phyloP scores from a whole-genome alignment of 2,888 invertebrate species.

The Cerceris ruficornis region DNA sequence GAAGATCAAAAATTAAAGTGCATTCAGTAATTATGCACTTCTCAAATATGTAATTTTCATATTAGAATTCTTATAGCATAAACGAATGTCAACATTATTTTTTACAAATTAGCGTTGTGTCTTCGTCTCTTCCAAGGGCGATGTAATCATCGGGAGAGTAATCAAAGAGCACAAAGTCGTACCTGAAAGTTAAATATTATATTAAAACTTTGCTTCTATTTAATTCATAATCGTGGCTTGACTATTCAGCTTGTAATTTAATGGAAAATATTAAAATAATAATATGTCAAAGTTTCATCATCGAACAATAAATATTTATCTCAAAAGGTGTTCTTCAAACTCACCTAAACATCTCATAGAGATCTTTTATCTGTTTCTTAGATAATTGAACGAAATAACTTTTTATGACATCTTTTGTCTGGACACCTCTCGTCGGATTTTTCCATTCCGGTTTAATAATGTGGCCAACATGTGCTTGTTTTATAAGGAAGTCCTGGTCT shows the following conservation, averaged over 20 bases:
- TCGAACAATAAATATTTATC: not conserved
- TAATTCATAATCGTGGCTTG: no score
- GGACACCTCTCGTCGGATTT: conserved; percentile 90
- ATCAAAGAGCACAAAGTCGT: conserved; percentile 94
- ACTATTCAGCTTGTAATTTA: no score
- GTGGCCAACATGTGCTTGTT: conserved; percentile 88
- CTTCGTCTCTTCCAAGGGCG: conserved; percentile 83
- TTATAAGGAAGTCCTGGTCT: conserved; percentile 92
- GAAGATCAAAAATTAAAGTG: conserved; percentile 33
- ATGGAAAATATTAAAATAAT: not conserved
- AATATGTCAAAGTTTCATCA: not conserved
- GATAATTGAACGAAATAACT: conserved; percentile 90
- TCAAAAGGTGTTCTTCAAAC: conserved; percentile 18
- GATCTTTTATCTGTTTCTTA: conserved; percentile 88
- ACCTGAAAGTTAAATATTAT: conserved; percentile 82
- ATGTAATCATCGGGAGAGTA: conserved; percentile 89
- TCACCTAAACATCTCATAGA: conserved; percentile 91
- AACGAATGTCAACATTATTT: conserved; percentile 54
- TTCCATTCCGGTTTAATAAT: conserved; percentile 92
- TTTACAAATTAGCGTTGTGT: conserved; percentile 74
- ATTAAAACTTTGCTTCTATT: not conserved
- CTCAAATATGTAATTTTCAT: not conserved
- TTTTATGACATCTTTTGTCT: conserved; percentile 88
- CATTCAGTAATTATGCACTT: not conserved
- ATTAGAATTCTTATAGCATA: not conserved